Conservation (phyloP, 2,113 vertebrate species). For the Saguinus imperator region DNA sequence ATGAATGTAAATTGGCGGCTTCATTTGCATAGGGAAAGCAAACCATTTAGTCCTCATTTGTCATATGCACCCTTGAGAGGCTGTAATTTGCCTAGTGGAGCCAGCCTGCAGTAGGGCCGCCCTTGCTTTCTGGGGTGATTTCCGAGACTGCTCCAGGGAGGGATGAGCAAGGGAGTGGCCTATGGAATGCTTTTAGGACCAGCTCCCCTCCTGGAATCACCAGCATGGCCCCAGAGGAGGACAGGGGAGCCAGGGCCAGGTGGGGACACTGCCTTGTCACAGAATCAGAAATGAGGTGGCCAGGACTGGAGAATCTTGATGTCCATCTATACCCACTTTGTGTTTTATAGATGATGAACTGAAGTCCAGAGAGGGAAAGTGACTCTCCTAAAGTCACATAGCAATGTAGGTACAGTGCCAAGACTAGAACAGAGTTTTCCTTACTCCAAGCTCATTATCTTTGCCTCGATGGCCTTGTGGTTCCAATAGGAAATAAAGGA, state of each 20-base stretch:
- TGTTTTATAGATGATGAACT: background rate
- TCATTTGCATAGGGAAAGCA: conserved; percentile 77
- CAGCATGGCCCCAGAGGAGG: background rate
- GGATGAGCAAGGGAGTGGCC: background rate
- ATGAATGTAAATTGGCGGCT: conserved; percentile 75
- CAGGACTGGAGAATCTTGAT: background rate
- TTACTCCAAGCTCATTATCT: background rate
- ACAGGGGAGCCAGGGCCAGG: background rate
- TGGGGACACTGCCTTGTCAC: background rate
- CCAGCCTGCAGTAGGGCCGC: background rate
- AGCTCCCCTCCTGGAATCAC: background rate
- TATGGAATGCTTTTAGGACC: background rate
- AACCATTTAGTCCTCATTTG: conserved; percentile 75
- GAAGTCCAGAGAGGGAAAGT: background rate
- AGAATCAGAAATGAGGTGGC: background rate
- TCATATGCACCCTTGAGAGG: conserved; percentile 67
- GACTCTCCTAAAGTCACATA: background rate
- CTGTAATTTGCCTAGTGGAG: conserved; percentile 64
- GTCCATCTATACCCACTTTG: background rate
- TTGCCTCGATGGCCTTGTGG: background rate
- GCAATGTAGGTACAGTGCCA: background rate
- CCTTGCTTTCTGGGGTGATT: background rate
- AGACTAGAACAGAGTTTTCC: background rate
- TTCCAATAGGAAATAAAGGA: background rate
- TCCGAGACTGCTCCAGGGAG: background rate